These are phyloP conservation scores for Trypoxylus dichotomus DNA, from an alignment of 1,140 invertebrate species.

Conservation along the genomic window DNA sequence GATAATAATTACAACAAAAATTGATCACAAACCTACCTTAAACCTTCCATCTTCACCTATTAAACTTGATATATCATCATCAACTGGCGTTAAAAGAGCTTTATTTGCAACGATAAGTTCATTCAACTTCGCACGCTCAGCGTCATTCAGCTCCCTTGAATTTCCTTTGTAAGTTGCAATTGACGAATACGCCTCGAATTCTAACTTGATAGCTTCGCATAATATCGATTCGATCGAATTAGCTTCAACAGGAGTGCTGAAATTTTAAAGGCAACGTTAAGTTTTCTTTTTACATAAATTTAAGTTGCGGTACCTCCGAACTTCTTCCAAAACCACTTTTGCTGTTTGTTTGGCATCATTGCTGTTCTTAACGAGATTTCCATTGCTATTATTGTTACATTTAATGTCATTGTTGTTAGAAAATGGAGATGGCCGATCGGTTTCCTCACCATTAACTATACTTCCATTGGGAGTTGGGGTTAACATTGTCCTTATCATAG, in stretches of 20 bases:
- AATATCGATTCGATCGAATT: slow-evolving; percentile 80
- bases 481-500: slow-evolving; percentile 42
- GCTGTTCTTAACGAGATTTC: background rate
- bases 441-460: slow-evolving; percentile 32
- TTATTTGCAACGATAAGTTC: slow-evolving; percentile 84
- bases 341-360: slow-evolving; percentile 41
- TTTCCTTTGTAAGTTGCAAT: slow-evolving; percentile 62
- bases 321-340: slow-evolving; percentile 65
- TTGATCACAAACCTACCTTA: slow-evolving; percentile 54
- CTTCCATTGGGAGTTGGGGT: slow-evolving; percentile 42
- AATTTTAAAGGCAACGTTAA: slow-evolving; percentile 25
- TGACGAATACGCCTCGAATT: slow-evolving; percentile 72
- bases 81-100: slow-evolving; percentile 76
- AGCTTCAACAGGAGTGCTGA: slow-evolving; percentile 50
- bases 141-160: slow-evolving; percentile 73
- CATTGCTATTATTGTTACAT: slow-evolving; percentile 40
- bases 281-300: background rate
- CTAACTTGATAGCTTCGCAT: slow-evolving; percentile 79
- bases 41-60: slow-evolving; percentile 60
- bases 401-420: slow-evolving; percentile 46
- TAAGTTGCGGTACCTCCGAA: slow-evolving; percentile 57
- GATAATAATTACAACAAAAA: background rate
- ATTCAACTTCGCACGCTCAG: slow-evolving; percentile 78
- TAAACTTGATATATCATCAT: slow-evolving; percentile 62
- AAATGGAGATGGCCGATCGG: slow-evolving; percentile 47